phyloP scores from a whole-genome alignment of 2,797 vertebrate genomes.

The Sebastes aleutianus region DNA sequence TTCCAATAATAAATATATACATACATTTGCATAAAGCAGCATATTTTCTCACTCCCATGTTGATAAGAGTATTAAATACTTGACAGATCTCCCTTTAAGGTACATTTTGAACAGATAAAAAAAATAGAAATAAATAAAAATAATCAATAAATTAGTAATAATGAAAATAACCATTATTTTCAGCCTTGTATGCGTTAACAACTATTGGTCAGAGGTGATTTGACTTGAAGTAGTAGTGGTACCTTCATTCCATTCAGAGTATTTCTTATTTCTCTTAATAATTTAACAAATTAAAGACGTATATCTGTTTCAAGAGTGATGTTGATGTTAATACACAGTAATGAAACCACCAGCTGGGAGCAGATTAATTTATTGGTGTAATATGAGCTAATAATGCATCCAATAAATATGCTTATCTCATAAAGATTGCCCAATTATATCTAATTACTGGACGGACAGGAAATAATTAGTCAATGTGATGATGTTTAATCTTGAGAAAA shows the following conservation, averaged over 20 bases:
- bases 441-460: slow-evolving; percentile 60
- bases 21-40: too few relatives aligned
- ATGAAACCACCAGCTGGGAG: slow-evolving; percentile 34
- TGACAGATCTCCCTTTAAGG: too few relatives aligned
- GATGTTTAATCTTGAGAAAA: slow-evolving; percentile 59
- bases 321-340: slow-evolving; percentile 3
- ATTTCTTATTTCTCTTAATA: background rate
- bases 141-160: background rate
- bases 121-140: background rate
- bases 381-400: slow-evolving; percentile 55
- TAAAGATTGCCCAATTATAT: slow-evolving; percentile 63
- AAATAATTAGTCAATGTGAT: slow-evolving; percentile 61
- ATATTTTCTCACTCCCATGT: too few relatives aligned
- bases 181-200: background rate
- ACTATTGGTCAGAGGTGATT: background rate
- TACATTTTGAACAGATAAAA: too few relatives aligned
- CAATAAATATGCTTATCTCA: slow-evolving; percentile 61
- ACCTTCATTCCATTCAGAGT: background rate
- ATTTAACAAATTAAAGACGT: background rate
- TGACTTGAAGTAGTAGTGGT: background rate
- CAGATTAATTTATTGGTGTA: slow-evolving; percentile 37
- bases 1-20: too few relatives aligned
- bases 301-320: background rate
- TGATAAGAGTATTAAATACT: too few relatives aligned
- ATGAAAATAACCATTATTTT: background rate